Evolutionary conservation across 2,888 invertebrate genomes (phyloP), one percentile per base, ranked within the genome.

Genomic region (Ligdia adustata): DNA sequence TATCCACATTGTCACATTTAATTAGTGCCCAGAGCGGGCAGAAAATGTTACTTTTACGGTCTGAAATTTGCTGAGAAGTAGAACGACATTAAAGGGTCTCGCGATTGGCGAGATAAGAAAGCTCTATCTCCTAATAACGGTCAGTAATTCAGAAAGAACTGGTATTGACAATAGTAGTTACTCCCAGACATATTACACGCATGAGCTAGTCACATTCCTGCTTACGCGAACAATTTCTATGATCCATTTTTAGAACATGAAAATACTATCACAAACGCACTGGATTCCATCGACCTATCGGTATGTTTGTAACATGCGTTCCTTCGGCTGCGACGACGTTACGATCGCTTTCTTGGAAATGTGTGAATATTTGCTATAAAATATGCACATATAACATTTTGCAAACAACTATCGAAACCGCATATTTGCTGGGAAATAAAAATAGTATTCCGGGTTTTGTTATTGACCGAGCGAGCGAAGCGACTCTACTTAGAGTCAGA

Each of bases 201-300:
- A 6, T 32, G 18, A 51, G 45, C 33, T 44, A 51, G 37, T 38
- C 27, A 59, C 56, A 55, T 56, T 55, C 54, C 52, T 41, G 44
- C 33, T 38, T 46, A 46, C 47, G 40, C 40, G 35, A 42, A 41
- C 49, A 28, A 55, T 51, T 53, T 55, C 51, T 63, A 62, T 51
- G 62, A 65, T 64, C 62, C 64, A 62, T 65, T 71, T 75, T 70
- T 72, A 68, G 72, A 69, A 54, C 64, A 57, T 60, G 68, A 62
- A 63, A 64, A 71, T 64, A 64, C 62, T 60, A 64, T 57, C 42
- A 57, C 45, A 52, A 48, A 45, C 50, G 51, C 52, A 37, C 34
- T 46, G 56, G 60, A 69, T 62, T 50, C 50, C 52, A 40, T 44
- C 27, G 35, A 33, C 42, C 48, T 46, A 44, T 35, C 40, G 31